phyloP scores from a whole-genome alignment of 2,113 vertebrate genomes.

The Mixornis gularis region DNA sequence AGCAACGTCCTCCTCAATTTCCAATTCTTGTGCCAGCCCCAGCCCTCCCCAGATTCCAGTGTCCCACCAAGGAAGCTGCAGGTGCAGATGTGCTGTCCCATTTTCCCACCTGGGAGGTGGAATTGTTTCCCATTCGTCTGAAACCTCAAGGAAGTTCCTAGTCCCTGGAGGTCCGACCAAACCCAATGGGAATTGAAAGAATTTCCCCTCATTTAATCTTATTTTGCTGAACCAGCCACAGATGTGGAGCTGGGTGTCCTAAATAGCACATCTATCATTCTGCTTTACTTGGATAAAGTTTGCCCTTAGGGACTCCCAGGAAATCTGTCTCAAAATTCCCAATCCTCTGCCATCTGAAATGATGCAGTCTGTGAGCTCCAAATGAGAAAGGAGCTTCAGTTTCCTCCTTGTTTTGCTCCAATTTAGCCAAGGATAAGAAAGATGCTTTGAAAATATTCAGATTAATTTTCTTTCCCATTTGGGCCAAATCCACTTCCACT shows the following conservation, averaged over 20 bases:
- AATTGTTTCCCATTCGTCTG: accelerated
- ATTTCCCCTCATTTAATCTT: conserved; percentile 11
- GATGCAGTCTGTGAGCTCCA: not conserved
- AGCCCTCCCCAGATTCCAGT: not conserved
- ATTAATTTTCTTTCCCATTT: not conserved
- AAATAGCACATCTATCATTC: conserved; percentile 16
- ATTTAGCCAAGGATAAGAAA: not conserved
- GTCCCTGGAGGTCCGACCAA: not conserved
- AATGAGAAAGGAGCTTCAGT: not conserved
- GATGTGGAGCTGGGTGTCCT: not conserved
- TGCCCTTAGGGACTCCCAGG: not conserved
- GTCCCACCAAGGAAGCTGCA: not conserved
- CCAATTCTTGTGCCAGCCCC: not conserved
- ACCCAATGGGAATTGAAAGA: not conserved
- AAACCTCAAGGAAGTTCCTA: not conserved
- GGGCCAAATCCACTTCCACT: not conserved
- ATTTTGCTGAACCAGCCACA: not conserved
- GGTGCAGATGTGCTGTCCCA: not conserved
- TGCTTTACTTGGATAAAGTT: conserved; percentile 13
- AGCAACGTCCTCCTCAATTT: accelerated
- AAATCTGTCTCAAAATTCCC: conserved; percentile 12
- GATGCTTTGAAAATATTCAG: not conserved
- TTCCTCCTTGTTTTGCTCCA: not conserved
- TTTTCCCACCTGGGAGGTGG: not conserved
- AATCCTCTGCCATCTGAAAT: not conserved